Percentiles rank a stretch among this genome's conserved stretches.
Evolutionary conservation across 2,797 vertebrate genomes (phyloP).

Genomic region (Tinamus major): DNA sequence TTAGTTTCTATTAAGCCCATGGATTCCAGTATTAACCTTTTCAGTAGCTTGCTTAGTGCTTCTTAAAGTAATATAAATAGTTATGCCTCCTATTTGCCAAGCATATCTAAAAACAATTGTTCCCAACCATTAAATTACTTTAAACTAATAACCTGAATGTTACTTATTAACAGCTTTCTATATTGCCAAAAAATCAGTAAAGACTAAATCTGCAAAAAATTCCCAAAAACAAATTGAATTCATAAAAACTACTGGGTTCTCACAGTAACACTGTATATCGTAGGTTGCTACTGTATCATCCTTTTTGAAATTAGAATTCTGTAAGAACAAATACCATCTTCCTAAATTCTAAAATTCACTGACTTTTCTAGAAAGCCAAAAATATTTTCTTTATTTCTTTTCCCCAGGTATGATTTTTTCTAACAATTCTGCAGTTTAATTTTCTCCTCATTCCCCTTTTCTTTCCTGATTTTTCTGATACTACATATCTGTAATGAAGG

Average conservation of each 20-base stretch:
- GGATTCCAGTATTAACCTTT: not conserved
- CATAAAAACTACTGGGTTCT: not conserved
- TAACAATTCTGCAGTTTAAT: not conserved
- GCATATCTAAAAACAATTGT: not conserved
- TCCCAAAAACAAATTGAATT: not conserved
- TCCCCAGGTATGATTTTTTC: not conserved
- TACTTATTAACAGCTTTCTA: not conserved
- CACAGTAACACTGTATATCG: not conserved
- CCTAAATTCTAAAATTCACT: not conserved
- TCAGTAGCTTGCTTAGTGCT: not conserved
- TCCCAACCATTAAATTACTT: not conserved
- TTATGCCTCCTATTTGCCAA: not conserved
- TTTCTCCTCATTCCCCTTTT: not conserved
- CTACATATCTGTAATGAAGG: not conserved
- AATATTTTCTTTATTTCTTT: not conserved
- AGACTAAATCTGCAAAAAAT: not conserved
- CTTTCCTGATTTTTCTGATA: not conserved
- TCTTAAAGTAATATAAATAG: not conserved
- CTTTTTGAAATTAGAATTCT: not conserved
- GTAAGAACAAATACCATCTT: not conserved
- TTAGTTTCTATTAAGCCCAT: not conserved
- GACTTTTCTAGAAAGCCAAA: not conserved
- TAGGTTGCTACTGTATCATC: not conserved
- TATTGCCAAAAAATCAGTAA: not conserved
- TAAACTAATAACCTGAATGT: not conserved